Base-by-base conservation (phyloP, 2,797 vertebrate genomes). In the Phrynocephalus guinanensis region DNA sequence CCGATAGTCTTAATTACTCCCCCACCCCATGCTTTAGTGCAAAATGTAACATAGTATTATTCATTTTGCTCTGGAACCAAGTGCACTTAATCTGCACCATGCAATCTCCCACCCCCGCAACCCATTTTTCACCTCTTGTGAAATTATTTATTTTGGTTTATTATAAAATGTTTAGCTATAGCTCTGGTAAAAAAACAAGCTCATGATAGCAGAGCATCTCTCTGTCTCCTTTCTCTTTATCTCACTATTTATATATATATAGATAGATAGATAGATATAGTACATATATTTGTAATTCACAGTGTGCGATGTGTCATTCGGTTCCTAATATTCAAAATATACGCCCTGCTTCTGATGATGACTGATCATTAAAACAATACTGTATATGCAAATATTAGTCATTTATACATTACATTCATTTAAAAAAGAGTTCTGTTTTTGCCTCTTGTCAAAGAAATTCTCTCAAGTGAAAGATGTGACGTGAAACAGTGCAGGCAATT, bases 401-500 rank as follows among this genome's bases (percentile, higher is more conserved):
- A 78, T 87, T 82, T 95, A 91, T 89, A 92, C 95, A 88, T 94
- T 94, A 96, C 96, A 96, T 97, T 96, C 96, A 93, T 90, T 93
- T 93, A 90, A 91, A 95, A 95, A 95, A 95, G 94, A 91, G 86
- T 92, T 95, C 90, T 91, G 90, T 91, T 90, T 94, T 95, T 95
- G 93, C 91, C 87, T 85, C 87, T 91, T 87, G 86, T 86, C 15
- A 94, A 90, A 44, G 90, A 86, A 94, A 95, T 95, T 93, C 93
- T 95, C 93, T 89, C 95, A 93, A 93, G 95, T 95, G 96, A 96
- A 96, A 96, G 94, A 92, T 96, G 94, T 95, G 94, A 95, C 92
- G 95, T 96, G 95, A 94, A 95, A 96, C 96, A 95, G 92, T 95
- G 96, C 96, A 96, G 96, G 96, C 96, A 95, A 93, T 91, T 89